phyloP scores from a whole-genome alignment of 1,140 invertebrate species.

The Dufourea novaeangliae region DNA sequence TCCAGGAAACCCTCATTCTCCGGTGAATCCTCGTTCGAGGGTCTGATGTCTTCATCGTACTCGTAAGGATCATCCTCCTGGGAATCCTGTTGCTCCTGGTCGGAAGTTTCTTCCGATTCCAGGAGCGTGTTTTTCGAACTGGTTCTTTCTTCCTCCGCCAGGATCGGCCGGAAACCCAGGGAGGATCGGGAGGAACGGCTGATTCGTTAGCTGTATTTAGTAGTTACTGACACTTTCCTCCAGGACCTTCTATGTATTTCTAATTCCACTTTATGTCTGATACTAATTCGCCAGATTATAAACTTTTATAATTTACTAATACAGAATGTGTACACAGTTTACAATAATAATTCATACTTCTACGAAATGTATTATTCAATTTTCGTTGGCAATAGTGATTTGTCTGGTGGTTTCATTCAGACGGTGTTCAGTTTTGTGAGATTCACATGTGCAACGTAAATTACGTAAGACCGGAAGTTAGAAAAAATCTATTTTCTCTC shows the following conservation, averaged over 20 bases:
- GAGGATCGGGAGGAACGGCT: constrained; percentile 48
- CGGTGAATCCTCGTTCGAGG: constrained; percentile 15
- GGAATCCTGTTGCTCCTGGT: constrained; percentile 50
- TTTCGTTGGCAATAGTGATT: too few species aligned
- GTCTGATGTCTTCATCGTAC: constrained; percentile 81
- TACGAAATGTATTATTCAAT: too few species aligned
- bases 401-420: too few species aligned
- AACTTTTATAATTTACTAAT: background rate
- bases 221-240: background rate
- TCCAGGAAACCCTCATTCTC: constrained; percentile 13
- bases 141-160: constrained; percentile 59
- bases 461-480: too few species aligned
- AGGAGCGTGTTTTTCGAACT: constrained; percentile 39
- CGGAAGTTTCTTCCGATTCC: constrained; percentile 54
- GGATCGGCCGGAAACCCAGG: constrained; percentile 55
- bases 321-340: background rate
- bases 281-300: background rate
- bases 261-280: background rate
- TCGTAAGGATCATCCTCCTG: constrained; percentile 82
- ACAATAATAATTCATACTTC: background rate
- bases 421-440: too few species aligned
- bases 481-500: too few species aligned
- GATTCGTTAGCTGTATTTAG: constrained; percentile 51
- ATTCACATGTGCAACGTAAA: too few species aligned
- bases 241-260: constrained; percentile 34